Percentiles rank a stretch among this genome's conserved stretches.
Evolutionary conservation across 1,140 invertebrate species (phyloP).

Genomic region (Colletes latitarsis): DNA sequence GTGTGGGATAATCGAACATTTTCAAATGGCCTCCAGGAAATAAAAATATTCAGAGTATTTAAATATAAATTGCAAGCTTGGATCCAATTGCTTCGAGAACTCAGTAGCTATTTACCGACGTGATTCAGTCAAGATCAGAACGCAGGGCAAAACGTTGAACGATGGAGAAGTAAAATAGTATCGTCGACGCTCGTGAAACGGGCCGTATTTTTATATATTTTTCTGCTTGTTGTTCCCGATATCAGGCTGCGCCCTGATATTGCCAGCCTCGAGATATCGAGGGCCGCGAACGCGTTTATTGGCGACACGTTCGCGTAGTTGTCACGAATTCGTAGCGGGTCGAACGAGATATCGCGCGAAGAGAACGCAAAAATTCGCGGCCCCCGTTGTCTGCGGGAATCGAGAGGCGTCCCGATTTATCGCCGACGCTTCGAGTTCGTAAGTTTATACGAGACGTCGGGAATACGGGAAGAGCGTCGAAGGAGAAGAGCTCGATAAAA

Average conservation of each 20-base stretch:
- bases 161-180: background rate
- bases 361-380: background rate
- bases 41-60: too few species aligned
- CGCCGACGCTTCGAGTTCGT: background rate
- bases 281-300: background rate
- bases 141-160: too few species aligned
- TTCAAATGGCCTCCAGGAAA: too few species aligned
- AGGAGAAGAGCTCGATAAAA: conserved; percentile 30
- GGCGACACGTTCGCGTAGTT: conserved; percentile 1
- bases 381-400: background rate
- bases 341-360: background rate
- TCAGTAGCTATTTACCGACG: too few species aligned
- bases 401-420: conserved; percentile 21
- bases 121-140: too few species aligned
- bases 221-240: too few species aligned
- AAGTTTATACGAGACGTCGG: conserved; percentile 1
- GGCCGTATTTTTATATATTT: too few species aligned
- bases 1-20: too few species aligned
- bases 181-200: too few species aligned
- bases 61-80: too few species aligned
- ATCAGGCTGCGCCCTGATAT: background rate
- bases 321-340: too few species aligned
- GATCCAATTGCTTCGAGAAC: too few species aligned
- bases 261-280: background rate
- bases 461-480: background rate